Conservation (phyloP, 2,888 invertebrate species). For the Harmothoe impar region DNA sequence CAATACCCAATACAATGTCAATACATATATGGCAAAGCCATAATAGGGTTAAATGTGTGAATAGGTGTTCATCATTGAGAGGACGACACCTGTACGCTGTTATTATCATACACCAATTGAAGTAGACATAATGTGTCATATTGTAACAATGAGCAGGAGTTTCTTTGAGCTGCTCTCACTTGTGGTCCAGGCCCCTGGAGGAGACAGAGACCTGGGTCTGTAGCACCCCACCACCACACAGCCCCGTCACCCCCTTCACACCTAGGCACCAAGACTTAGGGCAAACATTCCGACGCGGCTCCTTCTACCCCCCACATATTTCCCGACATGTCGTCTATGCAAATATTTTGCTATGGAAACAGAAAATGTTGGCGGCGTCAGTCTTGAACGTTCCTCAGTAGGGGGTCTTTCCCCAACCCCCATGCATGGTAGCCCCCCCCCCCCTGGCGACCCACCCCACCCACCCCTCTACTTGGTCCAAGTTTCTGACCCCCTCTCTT, state of each 20-base stretch:
- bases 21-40: too few species aligned
- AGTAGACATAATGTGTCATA: too few species aligned
- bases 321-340: background rate
- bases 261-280: background rate
- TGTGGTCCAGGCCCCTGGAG: too few species aligned
- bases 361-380: slow-evolving; percentile 11
- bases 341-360: slow-evolving; percentile 19
- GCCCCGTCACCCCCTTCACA: background rate
- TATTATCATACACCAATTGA: too few species aligned
- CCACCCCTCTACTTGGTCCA: background rate
- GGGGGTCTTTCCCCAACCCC: background rate
- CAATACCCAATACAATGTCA: too few species aligned
- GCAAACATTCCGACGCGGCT: background rate
- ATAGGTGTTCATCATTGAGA: too few species aligned
- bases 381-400: background rate
- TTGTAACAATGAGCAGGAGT: too few species aligned
- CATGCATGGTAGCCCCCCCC: background rate
- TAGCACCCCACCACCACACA: background rate
- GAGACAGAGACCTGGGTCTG: background rate
- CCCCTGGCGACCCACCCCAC: background rate
- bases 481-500: too few species aligned
- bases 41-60: too few species aligned
- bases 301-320: background rate
- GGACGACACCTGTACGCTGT: too few species aligned
- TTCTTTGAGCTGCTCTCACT: too few species aligned